These are phyloP conservation scores for Leptogaster cylindrica DNA, from an alignment of 2,888 invertebrate genomes.

Conservation along the genomic window DNA sequence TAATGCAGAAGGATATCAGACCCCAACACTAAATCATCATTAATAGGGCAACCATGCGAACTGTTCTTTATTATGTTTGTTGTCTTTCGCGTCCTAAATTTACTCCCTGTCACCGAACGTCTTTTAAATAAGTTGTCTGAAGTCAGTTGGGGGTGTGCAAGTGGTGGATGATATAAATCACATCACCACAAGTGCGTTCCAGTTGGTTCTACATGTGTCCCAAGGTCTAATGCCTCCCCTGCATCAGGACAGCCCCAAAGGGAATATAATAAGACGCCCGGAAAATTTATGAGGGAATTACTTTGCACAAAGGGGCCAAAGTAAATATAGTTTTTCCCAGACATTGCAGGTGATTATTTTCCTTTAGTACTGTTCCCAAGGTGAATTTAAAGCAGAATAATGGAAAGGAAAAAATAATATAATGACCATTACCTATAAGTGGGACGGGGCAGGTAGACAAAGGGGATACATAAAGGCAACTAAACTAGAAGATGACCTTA, in stretches of 20 bases:
- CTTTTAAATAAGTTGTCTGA: constrained; percentile 13
- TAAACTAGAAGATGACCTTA: constrained; percentile 45
- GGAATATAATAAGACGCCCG: constrained; percentile 40
- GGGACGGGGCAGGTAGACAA: constrained; percentile 44
- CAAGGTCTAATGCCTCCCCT: constrained; percentile 1
- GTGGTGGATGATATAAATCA: constrained; percentile 19
- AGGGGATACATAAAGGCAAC: constrained; percentile 39
- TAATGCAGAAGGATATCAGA: too few relatives aligned
- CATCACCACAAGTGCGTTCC: constrained; percentile 28
- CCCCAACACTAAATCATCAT: constrained; percentile 6
- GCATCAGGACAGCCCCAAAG: constrained; percentile 5
- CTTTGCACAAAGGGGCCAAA: constrained; percentile 41
- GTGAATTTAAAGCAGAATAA: constrained; percentile 46
- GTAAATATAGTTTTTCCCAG: constrained; percentile 42
- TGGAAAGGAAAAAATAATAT: constrained; percentile 41
- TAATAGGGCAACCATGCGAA: neutral
- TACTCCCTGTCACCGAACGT: constrained; percentile 15
- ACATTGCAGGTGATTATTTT: constrained; percentile 47
- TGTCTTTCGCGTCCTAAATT: constrained; percentile 12
- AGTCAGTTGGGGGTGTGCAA: neutral
- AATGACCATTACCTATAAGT: constrained; percentile 20
- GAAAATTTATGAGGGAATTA: constrained; percentile 46
- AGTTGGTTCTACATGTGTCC: constrained; percentile 26
- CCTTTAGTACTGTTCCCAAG: constrained; percentile 47
- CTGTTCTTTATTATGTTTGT: neutral